A percentile compares a stretch with the other conserved stretches of the same genome.
These are phyloP conservation scores for Hyalella azteca DNA, from an alignment of 2,888 invertebrate species.

Conservation along the genomic window DNA sequence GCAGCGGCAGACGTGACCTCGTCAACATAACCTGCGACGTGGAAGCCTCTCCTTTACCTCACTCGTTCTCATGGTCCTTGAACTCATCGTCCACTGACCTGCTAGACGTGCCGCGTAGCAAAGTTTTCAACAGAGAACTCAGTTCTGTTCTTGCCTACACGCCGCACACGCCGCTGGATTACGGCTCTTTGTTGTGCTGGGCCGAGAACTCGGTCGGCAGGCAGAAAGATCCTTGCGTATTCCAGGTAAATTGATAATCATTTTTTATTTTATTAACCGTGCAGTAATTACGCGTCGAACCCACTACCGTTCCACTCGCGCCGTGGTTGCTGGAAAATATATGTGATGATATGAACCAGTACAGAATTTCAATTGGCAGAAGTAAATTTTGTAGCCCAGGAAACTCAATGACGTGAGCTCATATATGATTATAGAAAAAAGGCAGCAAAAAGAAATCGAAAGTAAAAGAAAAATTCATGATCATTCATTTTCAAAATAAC, in stretches of 20 bases:
- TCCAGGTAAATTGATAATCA: constrained; percentile 42
- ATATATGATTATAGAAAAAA: too few species aligned
- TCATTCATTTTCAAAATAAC: too few species aligned
- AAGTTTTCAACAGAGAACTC: constrained; percentile 72
- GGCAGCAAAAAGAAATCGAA: too few species aligned
- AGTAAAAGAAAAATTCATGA: too few species aligned
- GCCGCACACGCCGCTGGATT: constrained; percentile 86
- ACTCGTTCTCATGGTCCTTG: constrained; percentile 88
- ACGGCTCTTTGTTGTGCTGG: constrained; percentile 87
- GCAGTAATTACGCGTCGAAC: too few species aligned
- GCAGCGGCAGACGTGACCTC: constrained; percentile 74
- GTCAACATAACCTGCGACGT: constrained; percentile 73
- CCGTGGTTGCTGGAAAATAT: too few species aligned
- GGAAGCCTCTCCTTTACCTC: constrained; percentile 75
- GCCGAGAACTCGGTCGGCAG: constrained; percentile 83
- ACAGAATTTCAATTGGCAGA: too few species aligned
- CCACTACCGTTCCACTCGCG: too few species aligned
- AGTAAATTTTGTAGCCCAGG: too few species aligned
- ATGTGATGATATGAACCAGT: too few species aligned
- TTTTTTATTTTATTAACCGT: too few species aligned
- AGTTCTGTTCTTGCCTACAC: constrained; percentile 81
- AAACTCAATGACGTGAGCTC: too few species aligned
- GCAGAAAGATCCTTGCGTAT: constrained; percentile 80
- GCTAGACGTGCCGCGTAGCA: constrained; percentile 58
- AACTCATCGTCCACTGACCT: constrained; percentile 66